These are phyloP conservation scores for Temnopleurus reevesii DNA, from an alignment of 53 echinoderm and acorn worm species.

Conservation along the genomic window DNA sequence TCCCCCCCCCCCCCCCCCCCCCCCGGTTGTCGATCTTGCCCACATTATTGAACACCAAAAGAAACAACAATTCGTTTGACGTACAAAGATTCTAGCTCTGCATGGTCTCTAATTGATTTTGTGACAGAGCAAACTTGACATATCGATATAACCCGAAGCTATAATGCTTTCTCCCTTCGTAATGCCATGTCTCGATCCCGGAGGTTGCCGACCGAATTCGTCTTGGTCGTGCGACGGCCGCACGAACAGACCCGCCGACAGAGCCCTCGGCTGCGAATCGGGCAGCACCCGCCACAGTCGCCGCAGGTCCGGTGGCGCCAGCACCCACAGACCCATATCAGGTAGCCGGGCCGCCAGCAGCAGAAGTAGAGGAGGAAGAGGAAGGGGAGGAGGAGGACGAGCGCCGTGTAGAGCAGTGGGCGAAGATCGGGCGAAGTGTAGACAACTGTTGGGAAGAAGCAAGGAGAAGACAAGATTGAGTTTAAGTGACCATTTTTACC, in stretches of 20 bases:
- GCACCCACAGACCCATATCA: constrained; percentile 61
- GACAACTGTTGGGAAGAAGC: constrained; percentile 20
- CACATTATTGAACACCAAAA: no score
- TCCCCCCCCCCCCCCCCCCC: no score
- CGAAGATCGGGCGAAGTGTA: constrained; percentile 56
- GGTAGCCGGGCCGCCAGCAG: constrained; percentile 74
- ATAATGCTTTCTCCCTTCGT: background rate
- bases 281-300: constrained; percentile 61
- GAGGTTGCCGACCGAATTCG: constrained; percentile 29
- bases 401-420: constrained; percentile 7
- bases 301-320: constrained; percentile 45
- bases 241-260: constrained; percentile 57
- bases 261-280: constrained; percentile 51
- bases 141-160: background rate
- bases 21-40: no score
- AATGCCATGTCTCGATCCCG: background rate
- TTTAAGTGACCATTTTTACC: no score
- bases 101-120: no score
- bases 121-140: no score
- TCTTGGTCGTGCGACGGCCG: constrained; percentile 17
- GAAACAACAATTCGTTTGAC: no score
- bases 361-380: constrained; percentile 70
- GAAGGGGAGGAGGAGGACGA: constrained; percentile 27
- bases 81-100: no score
- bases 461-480: background rate